Percentiles rank a stretch among this genome's conserved stretches.
Evolutionary conservation across 2,797 vertebrate species (phyloP).

Genomic region (Alcedo atthis): DNA sequence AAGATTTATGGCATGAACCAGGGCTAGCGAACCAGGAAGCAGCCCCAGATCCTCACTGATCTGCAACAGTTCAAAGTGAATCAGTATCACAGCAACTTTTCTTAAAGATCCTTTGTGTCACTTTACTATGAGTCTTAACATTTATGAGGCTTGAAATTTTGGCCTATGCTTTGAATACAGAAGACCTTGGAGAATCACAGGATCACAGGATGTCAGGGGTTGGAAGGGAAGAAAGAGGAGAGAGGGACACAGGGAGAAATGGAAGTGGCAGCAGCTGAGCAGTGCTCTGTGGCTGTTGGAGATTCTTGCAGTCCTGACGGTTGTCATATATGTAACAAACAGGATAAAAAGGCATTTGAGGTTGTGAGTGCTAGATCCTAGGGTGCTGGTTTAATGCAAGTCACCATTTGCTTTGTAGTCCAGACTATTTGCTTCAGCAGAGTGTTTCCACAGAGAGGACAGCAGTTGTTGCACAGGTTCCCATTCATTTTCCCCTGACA

Average conservation of each 20-base stretch:
- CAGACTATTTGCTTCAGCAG: not conserved
- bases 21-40: not conserved
- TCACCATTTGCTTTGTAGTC: not conserved
- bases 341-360: not conserved
- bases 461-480: not conserved
- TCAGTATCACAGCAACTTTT: not conserved
- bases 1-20: not conserved
- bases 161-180: not conserved
- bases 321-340: not conserved
- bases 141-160: not conserved
- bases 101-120: not conserved
- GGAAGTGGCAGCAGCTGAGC: not conserved
- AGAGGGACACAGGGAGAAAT: not conserved
- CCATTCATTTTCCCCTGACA: not conserved
- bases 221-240: not conserved
- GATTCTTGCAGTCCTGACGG: not conserved
- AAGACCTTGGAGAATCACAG: not conserved
- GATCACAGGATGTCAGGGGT: too few species aligned
- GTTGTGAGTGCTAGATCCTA: not conserved
- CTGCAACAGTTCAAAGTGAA: slow-evolving; percentile 22
- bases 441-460: not conserved
- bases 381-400: not conserved
- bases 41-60: not conserved
- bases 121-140: not conserved
- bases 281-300: not conserved